Evolutionary conservation across 2,888 invertebrate species (phyloP), one percentile per base, ranked within the genome.

Genomic region (Cylloceria caligata): DNA sequence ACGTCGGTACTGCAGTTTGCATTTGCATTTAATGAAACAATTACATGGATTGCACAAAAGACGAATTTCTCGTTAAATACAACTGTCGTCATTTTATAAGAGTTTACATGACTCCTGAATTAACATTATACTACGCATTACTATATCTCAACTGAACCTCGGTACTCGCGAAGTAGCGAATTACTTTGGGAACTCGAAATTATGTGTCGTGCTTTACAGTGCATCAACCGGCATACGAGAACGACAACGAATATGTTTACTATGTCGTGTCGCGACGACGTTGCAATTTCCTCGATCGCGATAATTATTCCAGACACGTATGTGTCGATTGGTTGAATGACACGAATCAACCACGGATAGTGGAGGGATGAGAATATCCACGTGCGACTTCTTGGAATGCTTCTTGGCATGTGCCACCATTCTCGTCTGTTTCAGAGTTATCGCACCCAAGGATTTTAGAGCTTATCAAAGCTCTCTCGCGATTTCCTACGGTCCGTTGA

Each of bases 261-360:
- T 52, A 49, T 45, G 72, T 42, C 39, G 34, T 16, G 36, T 72
- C 21, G 27, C 74, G 62, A 60, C 52, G 49, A 68, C 49, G 52
- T 36, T 39, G 42, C 67, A 75, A 78, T 82, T 79, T 71, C 68
- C 49, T 47, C 49, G 71, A 72, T 72, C 71, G 62, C 47, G 76
- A 81, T 79, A 72, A 83, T 83, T 83, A 79, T 83, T 79, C 79
- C 42, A 52, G 62, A 45, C 82, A 83, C 82, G 82, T 64, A 67
- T 71, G 75, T 67, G 75, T 67, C 79, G 60, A 82, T 79, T 79
- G 71, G 82, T 65, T 67, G 73, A 49, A 62, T 42, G 74, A 80
- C 64, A 74, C 57, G 74, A 64, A 80, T 80, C 62, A 52, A 80
- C 64, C 69, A 13, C 68, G 21, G 52, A 24, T 21, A 49, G 49